Evolutionary conservation across 2,797 vertebrate genomes (phyloP).

Genomic region (Chiloscyllium punctatum): DNA sequence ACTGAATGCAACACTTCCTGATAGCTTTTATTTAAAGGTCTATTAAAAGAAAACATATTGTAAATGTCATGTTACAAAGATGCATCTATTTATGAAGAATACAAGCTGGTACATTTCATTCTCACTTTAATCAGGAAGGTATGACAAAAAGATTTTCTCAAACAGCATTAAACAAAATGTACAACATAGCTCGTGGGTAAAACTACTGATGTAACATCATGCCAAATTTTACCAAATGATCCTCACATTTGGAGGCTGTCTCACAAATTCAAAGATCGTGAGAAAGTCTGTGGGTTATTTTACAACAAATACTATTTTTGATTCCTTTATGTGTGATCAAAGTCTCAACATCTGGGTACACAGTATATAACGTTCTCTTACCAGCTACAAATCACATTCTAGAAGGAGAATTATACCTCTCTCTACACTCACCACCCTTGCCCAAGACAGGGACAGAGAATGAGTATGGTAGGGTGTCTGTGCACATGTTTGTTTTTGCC

Average conservation of each 20-base stretch:
- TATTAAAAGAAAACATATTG: slow-evolving; percentile 47
- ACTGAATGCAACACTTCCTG: slow-evolving; percentile 79
- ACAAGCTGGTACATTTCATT: neutral
- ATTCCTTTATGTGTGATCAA: neutral
- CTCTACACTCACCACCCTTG: too few species aligned
- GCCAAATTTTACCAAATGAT: neutral
- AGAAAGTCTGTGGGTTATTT: too few species aligned
- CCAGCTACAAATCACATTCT: neutral
- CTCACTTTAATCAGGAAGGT: too few species aligned
- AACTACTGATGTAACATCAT: neutral
- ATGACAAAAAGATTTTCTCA: neutral
- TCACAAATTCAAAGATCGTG: neutral
- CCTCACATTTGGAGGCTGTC: too few species aligned
- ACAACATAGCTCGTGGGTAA: neutral
- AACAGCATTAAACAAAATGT: neutral
- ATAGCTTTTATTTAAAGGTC: slow-evolving; percentile 79
- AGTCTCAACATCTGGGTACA: too few species aligned
- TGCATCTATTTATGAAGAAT: neutral
- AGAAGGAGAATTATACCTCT: neutral
- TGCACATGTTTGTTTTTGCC: too few species aligned
- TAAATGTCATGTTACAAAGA: neutral
- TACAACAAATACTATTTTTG: too few species aligned
- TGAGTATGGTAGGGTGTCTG: too few species aligned
- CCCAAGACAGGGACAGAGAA: too few species aligned
- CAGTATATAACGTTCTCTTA: neutral